These are phyloP conservation scores for Ceratina japonica DNA, from an alignment of 1,140 invertebrate genomes.

Conservation along the genomic window DNA sequence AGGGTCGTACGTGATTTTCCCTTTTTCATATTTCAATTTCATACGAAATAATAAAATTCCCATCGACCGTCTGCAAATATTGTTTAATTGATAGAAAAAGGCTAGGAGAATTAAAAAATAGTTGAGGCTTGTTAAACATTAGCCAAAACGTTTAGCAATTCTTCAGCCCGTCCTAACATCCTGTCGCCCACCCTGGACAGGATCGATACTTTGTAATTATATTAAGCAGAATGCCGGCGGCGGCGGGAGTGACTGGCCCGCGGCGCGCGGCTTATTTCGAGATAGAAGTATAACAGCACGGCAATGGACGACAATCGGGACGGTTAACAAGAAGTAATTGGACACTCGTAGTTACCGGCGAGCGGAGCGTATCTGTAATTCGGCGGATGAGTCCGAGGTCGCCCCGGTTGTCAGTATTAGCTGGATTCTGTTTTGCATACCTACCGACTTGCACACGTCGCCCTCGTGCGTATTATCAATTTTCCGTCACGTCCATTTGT, in stretches of 20 bases:
- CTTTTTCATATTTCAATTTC: too few relatives aligned
- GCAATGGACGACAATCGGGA: constrained; percentile 61
- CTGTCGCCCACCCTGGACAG: constrained; percentile 23
- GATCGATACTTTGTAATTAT: constrained; percentile 67
- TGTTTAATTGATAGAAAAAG: too few relatives aligned
- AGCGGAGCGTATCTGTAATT: constrained; percentile 58
- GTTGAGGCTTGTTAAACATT: neutral
- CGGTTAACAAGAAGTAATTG: constrained; percentile 66
- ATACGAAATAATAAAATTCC: neutral
- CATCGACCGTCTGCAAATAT: too few relatives aligned
- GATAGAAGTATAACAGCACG: constrained; percentile 60
- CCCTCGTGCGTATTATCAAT: constrained; percentile 33
- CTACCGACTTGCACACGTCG: constrained; percentile 38
- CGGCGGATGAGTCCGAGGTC: constrained; percentile 49
- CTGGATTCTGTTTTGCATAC: constrained; percentile 57
- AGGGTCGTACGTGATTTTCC: too few relatives aligned
- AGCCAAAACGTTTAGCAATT: constrained; percentile 53
- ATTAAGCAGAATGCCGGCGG: constrained; percentile 64
- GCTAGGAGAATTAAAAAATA: too few relatives aligned
- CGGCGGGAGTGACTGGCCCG: constrained; percentile 40
- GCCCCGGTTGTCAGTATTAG: constrained; percentile 53
- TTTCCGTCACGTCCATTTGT: constrained; percentile 56
- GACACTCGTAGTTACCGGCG: constrained; percentile 61
- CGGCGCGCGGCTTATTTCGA: constrained; percentile 54
- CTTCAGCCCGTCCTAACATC: constrained; percentile 2